Percentiles rank a stretch among this genome's conserved stretches.
phyloP scores from a whole-genome alignment of 2,888 invertebrate species.

The Pseudoips prasinana region DNA sequence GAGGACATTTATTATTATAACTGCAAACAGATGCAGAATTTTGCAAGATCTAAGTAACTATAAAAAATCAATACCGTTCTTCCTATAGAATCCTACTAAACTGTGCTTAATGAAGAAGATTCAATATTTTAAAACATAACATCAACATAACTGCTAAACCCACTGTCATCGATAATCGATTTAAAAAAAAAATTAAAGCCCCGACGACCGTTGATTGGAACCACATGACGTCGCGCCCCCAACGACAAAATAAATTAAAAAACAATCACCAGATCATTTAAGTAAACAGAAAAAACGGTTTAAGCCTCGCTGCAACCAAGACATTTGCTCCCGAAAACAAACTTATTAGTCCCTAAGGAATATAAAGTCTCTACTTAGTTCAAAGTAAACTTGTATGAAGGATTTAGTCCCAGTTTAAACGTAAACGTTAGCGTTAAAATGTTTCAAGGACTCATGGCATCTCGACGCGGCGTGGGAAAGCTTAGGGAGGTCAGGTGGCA shows the following conservation, averaged over 20 bases:
- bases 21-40: too few relatives aligned
- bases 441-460: conserved; percentile 52
- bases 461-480: conserved; percentile 78
- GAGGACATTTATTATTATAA: too few relatives aligned
- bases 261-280: conserved; percentile 80
- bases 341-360: conserved; percentile 40
- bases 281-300: conserved; percentile 75
- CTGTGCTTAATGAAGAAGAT: too few relatives aligned
- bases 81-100: too few relatives aligned
- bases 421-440: conserved; percentile 53
- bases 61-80: too few relatives aligned
- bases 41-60: too few relatives aligned
- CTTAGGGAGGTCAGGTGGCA: conserved; percentile 77
- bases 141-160: too few relatives aligned
- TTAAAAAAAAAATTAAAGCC: conserved; percentile 64
- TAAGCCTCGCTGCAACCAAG: conserved; percentile 64
- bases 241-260: conserved; percentile 78
- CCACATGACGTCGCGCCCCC: conserved; percentile 68
- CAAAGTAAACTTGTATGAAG: conserved; percentile 39
- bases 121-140: too few relatives aligned
- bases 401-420: conserved; percentile 48
- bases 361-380: conserved; percentile 37
- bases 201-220: conserved; percentile 69
- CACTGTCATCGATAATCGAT: conserved; percentile 34
- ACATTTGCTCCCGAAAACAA: conserved; percentile 71